Evolutionary conservation across 2,113 vertebrate species (phyloP), one percentile per base, ranked within the genome.

Genomic region (Engystomops pustulosus): DNA sequence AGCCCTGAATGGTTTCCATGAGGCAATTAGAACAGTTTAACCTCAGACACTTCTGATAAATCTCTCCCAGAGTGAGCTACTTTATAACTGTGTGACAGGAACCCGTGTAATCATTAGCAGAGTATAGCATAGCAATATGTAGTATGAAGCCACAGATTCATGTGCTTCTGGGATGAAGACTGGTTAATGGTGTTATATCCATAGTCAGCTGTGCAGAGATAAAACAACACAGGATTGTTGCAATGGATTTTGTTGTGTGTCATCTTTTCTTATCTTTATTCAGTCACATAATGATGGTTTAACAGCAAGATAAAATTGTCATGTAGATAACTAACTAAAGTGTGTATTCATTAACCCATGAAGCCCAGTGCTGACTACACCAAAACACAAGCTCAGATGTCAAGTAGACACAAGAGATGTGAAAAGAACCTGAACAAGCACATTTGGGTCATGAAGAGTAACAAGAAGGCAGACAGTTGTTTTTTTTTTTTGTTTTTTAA

Each of bases 281-380:
- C 36, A 62, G 23, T 53, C 77, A 9, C 32, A 70, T 53, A 58
- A n/a, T 84, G 70, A 44, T 32, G 34, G 70, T 25, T 47, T 10
- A 3, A 1, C 4, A 47, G 2, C 20, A n/a, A 15, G 34, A 15
- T 58, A 53, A 47, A 23, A 27, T 47, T 34, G 58, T 34, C 8
- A 30, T 2, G 47, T 11, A 53, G n/a, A 36, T 25, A n/a, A 72
- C 79, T 79, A 44, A 65, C 27, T 15, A 14, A 36, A 4, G 5
- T 1, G 49, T 60, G 41, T 72, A 82, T 27, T 30, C 80, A 82
- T 82, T 82, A 82, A 82, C 80, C 47, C 41, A 12, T 15, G 17
- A 12, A 10, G 32, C 32, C 5, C 1, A 8, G 14, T 72, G 80
- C 51, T 32, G 80, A 82, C 49, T 30, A 1, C 7, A 60, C 14